Percentiles rank a stretch among this genome's conserved stretches.
Conservation (phyloP, 2,888 invertebrate genomes). For the Netelia virgata region DNA sequence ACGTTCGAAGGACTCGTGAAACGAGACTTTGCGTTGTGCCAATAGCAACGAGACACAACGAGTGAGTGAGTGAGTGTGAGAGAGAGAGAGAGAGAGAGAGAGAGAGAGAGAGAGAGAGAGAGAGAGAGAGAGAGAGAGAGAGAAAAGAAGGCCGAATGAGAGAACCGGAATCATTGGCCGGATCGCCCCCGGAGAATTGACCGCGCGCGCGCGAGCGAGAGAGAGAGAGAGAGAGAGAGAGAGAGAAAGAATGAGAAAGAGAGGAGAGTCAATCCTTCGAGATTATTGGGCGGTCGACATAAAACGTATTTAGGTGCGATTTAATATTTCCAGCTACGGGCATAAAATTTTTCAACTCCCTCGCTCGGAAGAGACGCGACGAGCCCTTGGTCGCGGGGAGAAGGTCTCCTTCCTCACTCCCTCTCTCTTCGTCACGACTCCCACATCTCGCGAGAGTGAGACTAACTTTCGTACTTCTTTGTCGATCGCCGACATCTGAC, state of each 20-base stretch:
- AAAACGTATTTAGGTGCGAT: slow-evolving; percentile 84
- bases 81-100: slow-evolving; percentile 45
- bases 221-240: slow-evolving; percentile 30
- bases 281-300: slow-evolving; percentile 82
- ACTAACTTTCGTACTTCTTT: slow-evolving; percentile 59
- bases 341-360: slow-evolving; percentile 81
- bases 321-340: slow-evolving; percentile 84
- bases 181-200: slow-evolving; percentile 60
- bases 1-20: slow-evolving; percentile 29
- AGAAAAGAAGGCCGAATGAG: slow-evolving; percentile 52
- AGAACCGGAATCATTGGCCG: slow-evolving; percentile 70
- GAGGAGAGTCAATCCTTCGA: slow-evolving; percentile 71
- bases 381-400: slow-evolving; percentile 59
- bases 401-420: slow-evolving; percentile 39
- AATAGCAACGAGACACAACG: slow-evolving; percentile 28
- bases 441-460: slow-evolving; percentile 50
- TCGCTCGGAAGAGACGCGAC: slow-evolving; percentile 67
- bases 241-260: slow-evolving; percentile 31
- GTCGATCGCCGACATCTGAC: slow-evolving; percentile 71
- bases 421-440: slow-evolving; percentile 65
- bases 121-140: slow-evolving; percentile 43
- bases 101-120: not conserved
- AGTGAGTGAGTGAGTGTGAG: not conserved
- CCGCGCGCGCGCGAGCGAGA: slow-evolving; percentile 52
- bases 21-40: slow-evolving; percentile 32